Conservation (phyloP, 2,113 vertebrate genomes). For the Boulengeromyrus knoepffleri region DNA sequence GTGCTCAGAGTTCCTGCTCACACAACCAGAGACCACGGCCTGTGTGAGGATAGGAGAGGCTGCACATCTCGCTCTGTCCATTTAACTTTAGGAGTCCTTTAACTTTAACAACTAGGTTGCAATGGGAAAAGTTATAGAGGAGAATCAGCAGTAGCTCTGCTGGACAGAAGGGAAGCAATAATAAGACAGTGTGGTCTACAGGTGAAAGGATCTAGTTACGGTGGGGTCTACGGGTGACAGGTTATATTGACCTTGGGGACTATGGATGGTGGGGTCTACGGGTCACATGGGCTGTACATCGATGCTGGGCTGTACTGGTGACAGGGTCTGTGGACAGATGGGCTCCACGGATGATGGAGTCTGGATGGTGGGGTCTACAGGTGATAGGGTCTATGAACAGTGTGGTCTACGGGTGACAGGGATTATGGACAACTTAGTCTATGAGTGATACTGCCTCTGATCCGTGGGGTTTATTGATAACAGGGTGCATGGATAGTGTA, state of each 20-base stretch:
- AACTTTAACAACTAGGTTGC: background rate
- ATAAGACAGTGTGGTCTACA: background rate
- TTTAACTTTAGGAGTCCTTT: background rate
- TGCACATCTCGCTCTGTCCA: background rate
- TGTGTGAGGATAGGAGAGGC: background rate
- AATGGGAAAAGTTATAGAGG: background rate
- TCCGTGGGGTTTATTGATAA: background rate
- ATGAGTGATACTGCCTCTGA: background rate
- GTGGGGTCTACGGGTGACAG: background rate
- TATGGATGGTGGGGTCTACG: background rate
- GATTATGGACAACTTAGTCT: background rate
- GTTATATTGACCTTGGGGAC: background rate
- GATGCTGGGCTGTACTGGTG: background rate
- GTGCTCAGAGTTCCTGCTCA: background rate
- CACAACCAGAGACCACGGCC: background rate
- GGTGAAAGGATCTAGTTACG: background rate
- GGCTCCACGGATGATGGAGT: background rate
- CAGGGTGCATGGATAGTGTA: background rate
- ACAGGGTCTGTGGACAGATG: background rate
- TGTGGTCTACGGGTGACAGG: background rate
- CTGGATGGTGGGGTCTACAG: background rate
- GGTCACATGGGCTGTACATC: background rate
- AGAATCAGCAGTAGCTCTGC: background rate
- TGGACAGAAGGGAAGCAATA: background rate
- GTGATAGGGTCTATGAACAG: background rate